phyloP scores from a whole-genome alignment of 2,888 invertebrate species.

The Lasioglossum morio region DNA sequence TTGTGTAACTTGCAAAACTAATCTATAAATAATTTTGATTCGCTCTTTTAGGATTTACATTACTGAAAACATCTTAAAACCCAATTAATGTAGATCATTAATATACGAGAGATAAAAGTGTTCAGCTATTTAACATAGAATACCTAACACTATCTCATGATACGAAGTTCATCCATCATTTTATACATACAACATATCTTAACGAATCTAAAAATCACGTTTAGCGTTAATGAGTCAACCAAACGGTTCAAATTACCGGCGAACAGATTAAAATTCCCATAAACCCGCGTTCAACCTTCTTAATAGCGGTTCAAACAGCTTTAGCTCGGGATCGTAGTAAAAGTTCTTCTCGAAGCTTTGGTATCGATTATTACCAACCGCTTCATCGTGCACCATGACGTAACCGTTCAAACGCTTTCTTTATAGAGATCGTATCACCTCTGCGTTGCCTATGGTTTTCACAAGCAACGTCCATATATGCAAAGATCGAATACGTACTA shows the following conservation, averaged over 20 bases:
- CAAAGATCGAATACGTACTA: slow-evolving; percentile 59
- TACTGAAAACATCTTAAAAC: background rate
- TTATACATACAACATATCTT: background rate
- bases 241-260: background rate
- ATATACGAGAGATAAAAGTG: background rate
- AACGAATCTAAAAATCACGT: background rate
- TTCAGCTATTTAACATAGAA: background rate
- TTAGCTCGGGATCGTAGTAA: background rate
- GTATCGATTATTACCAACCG: background rate
- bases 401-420: slow-evolving; percentile 45
- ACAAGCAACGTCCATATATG: slow-evolving; percentile 53
- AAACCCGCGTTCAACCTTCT: background rate
- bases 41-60: background rate
- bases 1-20: background rate
- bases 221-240: background rate
- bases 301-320: background rate
- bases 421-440: slow-evolving; percentile 58
- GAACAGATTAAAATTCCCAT: background rate
- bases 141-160: background rate
- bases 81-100: background rate
- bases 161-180: background rate
- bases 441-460: slow-evolving; percentile 51
- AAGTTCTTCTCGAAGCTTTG: background rate
- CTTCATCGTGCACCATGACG: slow-evolving; percentile 41
- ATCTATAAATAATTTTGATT: background rate